phyloP scores from a whole-genome alignment of 2,888 invertebrate genomes.

The Eumacrocentrus americanus region DNA sequence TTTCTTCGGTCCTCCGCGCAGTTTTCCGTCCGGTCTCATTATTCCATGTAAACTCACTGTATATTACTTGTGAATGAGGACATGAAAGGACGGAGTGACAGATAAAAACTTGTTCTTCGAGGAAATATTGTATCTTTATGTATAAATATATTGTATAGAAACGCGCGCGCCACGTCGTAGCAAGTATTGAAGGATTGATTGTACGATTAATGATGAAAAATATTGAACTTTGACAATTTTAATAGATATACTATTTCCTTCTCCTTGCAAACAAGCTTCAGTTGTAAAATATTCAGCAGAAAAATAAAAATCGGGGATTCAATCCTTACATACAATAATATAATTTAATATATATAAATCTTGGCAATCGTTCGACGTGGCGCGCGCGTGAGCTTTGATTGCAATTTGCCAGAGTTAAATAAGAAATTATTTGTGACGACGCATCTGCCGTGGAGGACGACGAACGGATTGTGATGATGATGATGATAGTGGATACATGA shows the following conservation, averaged over 20 bases:
- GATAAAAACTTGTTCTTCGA: slow-evolving; percentile 43
- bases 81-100: slow-evolving; percentile 17
- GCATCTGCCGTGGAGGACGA: slow-evolving; percentile 23
- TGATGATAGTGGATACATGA: background rate
- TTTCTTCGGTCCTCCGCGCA: background rate
- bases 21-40: background rate
- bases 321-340: background rate
- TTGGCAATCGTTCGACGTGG: slow-evolving; percentile 16
- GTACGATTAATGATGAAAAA: background rate
- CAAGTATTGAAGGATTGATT: background rate
- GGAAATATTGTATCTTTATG: slow-evolving; percentile 54
- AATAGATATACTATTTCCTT: background rate
- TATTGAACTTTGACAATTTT: background rate
- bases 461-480: background rate
- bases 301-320: background rate
- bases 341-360: background rate
- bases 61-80: slow-evolving; percentile 49
- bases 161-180: slow-evolving; percentile 26
- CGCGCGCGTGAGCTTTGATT: slow-evolving; percentile 32
- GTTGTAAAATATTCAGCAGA: background rate
- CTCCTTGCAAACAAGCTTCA: background rate
- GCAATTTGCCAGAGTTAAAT: slow-evolving; percentile 8
- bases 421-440: slow-evolving; percentile 15
- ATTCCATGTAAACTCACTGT: slow-evolving; percentile 51
- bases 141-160: slow-evolving; percentile 40